These are phyloP conservation scores for Trissolcus japonicus DNA, from an alignment of 2,888 invertebrate species.

Conservation along the genomic window DNA sequence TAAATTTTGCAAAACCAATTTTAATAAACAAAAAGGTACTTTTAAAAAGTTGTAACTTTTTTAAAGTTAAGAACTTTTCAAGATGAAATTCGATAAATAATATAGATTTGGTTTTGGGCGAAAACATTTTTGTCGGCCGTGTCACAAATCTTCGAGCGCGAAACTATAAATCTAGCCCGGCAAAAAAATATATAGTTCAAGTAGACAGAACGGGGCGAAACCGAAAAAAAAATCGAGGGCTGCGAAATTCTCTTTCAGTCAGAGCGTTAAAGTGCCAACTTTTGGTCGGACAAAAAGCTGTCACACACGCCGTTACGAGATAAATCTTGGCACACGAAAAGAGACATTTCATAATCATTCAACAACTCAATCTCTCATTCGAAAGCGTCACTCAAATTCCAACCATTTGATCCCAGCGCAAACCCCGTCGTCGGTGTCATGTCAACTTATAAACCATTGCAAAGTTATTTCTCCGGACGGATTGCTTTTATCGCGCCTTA, in stretches of 20 bases:
- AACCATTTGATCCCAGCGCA: conserved; percentile 21
- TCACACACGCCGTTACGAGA: conserved; percentile 14
- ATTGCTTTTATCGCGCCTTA: no score
- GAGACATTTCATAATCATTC: conserved; percentile 50
- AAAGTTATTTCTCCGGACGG: background rate
- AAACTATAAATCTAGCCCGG: conserved; percentile 2
- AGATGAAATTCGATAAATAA: no score
- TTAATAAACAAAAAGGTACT: no score
- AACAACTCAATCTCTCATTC: conserved; percentile 48
- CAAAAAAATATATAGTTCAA: conserved; percentile 12
- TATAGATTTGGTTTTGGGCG: no score
- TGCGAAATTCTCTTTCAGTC: conserved; percentile 8
- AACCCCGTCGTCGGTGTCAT: conserved; percentile 14
- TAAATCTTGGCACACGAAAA: conserved; percentile 39
- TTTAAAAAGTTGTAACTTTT: no score
- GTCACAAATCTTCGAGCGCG: background rate
- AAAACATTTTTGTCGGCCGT: no score
- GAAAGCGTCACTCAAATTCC: conserved; percentile 37
- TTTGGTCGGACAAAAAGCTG: conserved; percentile 19
- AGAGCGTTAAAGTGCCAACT: conserved; percentile 9
- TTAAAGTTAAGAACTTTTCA: no score
- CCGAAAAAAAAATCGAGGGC: background rate
- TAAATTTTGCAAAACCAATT: no score
- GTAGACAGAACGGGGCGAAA: background rate
- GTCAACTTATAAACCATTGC: background rate